These are phyloP conservation scores for Gasterosteus nipponicus DNA, from an alignment of 2,113 vertebrate species.

Conservation along the genomic window DNA sequence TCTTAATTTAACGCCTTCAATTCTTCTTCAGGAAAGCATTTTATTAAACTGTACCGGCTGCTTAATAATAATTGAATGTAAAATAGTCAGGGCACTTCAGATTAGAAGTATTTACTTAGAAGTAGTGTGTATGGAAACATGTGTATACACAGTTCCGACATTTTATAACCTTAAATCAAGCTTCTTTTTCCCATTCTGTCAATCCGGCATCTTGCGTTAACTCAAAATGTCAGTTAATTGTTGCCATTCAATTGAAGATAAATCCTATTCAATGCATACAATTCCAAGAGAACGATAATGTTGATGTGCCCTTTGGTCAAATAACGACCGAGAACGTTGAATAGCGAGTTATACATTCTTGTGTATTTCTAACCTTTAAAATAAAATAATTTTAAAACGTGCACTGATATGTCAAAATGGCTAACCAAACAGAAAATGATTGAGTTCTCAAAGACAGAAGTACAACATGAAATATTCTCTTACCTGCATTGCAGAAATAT, in stretches of 20 bases:
- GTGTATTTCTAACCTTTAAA: neutral
- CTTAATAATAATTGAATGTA: neutral
- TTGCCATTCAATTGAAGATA: conserved; percentile 18
- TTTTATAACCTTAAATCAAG: neutral
- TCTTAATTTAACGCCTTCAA: neutral
- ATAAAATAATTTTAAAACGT: neutral
- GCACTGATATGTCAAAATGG: neutral
- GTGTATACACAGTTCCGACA: neutral
- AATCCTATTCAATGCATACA: conserved; percentile 28
- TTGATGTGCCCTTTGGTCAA: neutral
- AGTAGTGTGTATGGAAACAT: neutral
- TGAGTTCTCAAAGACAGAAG: neutral
- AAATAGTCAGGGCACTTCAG: neutral
- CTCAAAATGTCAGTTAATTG: neutral
- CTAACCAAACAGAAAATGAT: neutral
- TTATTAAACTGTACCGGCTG: neutral
- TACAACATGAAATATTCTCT: conserved; percentile 28
- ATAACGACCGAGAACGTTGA: neutral
- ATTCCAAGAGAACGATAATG: neutral
- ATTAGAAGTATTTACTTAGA: neutral
- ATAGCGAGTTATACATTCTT: too few relatives aligned
- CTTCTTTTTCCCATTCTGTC: neutral
- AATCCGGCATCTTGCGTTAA: neutral
- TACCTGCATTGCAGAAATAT: conserved; percentile 78
- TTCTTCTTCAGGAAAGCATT: neutral